phyloP scores from a whole-genome alignment of 1,140 invertebrate genomes.

The Drosophila carrolli region DNA sequence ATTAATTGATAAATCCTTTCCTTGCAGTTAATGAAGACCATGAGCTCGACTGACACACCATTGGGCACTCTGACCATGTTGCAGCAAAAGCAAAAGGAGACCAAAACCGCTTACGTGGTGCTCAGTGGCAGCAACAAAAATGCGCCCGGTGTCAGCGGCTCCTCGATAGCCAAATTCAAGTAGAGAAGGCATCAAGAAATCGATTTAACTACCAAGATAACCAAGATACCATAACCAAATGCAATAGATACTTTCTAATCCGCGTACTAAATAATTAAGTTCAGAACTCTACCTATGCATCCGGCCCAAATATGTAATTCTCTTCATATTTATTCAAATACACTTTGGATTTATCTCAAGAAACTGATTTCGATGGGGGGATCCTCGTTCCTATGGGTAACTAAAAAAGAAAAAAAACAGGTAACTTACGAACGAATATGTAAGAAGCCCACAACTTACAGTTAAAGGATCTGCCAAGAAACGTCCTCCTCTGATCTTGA shows the following conservation, averaged over 20 bases:
- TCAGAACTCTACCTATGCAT: constrained; percentile 24
- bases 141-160: constrained; percentile 50
- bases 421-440: too few species aligned
- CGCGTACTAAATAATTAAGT: constrained; percentile 49
- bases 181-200: constrained; percentile 31
- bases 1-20: constrained; percentile 68
- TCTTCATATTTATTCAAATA: constrained; percentile 71
- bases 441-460: constrained; percentile 14
- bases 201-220: constrained; percentile 2
- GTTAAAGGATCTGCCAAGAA: constrained; percentile 32
- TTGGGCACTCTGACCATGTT: constrained; percentile 96
- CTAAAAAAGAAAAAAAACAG: constrained; percentile 10
- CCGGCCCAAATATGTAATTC: constrained; percentile 65
- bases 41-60: constrained; percentile 99
- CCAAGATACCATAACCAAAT: constrained; percentile 68
- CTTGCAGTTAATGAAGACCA: constrained; percentile 97
- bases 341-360: constrained; percentile 42
- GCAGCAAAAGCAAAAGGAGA: constrained; percentile 98
- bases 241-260: constrained; percentile 78
- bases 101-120: constrained; percentile 97
- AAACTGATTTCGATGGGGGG: constrained; percentile 24
- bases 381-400: constrained; percentile 34
- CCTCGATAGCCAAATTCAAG: constrained; percentile 83
- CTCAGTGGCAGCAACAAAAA: constrained; percentile 93
- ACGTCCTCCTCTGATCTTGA: constrained; percentile 46